Evolutionary conservation across 1,140 invertebrate genomes (phyloP).

Genomic region (Papilio glaucus): DNA sequence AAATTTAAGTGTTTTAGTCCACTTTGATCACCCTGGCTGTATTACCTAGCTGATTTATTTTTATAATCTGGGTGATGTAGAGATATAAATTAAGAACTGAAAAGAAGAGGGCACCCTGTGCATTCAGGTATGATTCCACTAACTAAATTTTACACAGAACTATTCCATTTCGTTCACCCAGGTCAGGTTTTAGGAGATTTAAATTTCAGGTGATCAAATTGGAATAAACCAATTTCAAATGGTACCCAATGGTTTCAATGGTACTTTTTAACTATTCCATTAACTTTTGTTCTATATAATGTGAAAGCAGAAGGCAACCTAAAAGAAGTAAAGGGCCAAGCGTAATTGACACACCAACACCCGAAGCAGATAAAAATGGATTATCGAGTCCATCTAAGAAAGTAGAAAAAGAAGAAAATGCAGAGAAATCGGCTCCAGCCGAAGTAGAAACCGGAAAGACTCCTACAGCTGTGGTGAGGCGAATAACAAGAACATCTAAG

Average conservation of each 20-base stretch:
- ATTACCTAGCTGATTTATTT: no score
- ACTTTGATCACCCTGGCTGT: no score
- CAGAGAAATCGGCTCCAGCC: conserved; percentile 7
- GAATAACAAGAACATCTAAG: conserved; percentile 41
- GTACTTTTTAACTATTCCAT: background rate
- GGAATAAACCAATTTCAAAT: no score
- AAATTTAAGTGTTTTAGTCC: no score
- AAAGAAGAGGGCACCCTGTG: background rate
- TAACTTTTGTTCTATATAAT: conserved; percentile 34
- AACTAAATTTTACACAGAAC: no score
- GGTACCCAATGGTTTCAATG: no score
- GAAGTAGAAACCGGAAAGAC: background rate
- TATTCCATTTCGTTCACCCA: background rate
- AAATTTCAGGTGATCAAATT: no score
- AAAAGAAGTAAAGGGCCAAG: conserved; percentile 32
- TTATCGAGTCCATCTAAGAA: background rate
- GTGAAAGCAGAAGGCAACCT: conserved; percentile 41
- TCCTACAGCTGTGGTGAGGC: background rate
- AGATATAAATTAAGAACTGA: no score
- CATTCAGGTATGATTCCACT: no score
- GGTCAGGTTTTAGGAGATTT: no score
- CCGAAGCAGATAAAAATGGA: conserved; percentile 41
- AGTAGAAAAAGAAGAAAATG: conserved; percentile 11
- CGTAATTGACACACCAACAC: background rate
- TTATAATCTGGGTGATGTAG: no score